Evolutionary conservation across 2,113 vertebrate species (phyloP), one percentile per base, ranked within the genome.

Genomic region (Eubucco bourcierii): DNA sequence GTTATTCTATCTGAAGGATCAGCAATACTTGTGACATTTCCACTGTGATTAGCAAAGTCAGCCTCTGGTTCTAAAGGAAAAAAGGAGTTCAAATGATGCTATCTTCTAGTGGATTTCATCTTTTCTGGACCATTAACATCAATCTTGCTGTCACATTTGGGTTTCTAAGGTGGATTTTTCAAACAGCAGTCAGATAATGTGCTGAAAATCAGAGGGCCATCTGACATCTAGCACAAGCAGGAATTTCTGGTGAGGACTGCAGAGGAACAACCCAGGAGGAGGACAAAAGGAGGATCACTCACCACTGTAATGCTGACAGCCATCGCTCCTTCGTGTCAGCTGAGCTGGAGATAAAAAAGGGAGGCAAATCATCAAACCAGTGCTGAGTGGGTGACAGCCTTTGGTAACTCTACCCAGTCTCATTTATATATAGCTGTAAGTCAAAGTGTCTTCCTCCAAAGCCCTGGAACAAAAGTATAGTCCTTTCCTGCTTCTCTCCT

Each of bases 281-380:
- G 52, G 65, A 65, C 6, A 24, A 66, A 67, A 50, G 37, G 29
- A 47, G 27, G 31, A 34, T 61, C 58, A 88, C 97, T 97, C 75
- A 98, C 98, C 97, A 94, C 55, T 97, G 95, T n/a, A 98, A 84
- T 1, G 95, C 90, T 50, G 97, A 97, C 80, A 97, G 96, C 97
- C 98, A 98, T 56, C 87, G 97, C 21, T 98, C 97, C 90, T 98
- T 98, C 87, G 84, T 68, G 11, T 98, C 97, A 39, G 97, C 88
- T 59, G 97, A 98, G 93, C 98, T 98, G 95, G 68, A 95, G 95
- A 87, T 52, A 84, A 95, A 96, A 96, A 92, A 96, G 89, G 58
- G 77, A 95, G 88, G 79, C 77, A 94, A 63, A 83, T 65, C 39
- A 85, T 90, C 70, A 95, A n/a, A 90, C 76, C 79, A 92, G 58